Evolutionary conservation across 2,888 invertebrate genomes (phyloP).

Genomic region (Brachyptera risi): DNA sequence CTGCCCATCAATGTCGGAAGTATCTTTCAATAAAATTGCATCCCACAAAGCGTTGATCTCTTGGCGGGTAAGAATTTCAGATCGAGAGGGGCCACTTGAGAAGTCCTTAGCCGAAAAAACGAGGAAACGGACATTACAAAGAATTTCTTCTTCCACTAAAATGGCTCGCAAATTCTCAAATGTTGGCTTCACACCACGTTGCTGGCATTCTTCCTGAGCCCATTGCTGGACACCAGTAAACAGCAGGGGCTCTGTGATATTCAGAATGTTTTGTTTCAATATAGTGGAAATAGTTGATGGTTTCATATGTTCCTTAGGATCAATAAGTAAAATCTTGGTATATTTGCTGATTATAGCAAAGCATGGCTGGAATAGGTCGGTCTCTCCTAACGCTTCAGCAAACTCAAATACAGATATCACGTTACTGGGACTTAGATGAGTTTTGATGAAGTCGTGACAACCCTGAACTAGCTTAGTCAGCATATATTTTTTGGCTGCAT

Average conservation of each 20-base stretch:
- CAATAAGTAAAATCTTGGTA: neutral
- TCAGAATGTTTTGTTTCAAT: slow-evolving; percentile 50
- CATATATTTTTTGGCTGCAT: slow-evolving; percentile 63
- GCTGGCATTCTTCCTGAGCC: slow-evolving; percentile 52
- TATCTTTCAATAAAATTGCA: neutral
- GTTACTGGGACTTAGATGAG: slow-evolving; percentile 55
- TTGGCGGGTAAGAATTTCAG: slow-evolving; percentile 25
- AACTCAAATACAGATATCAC: slow-evolving; percentile 57
- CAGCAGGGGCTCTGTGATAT: slow-evolving; percentile 52
- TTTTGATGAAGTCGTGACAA: slow-evolving; percentile 53
- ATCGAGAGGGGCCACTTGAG: slow-evolving; percentile 40
- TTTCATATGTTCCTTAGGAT: slow-evolving; percentile 48
- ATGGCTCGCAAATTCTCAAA: slow-evolving; percentile 48
- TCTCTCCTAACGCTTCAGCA: slow-evolving; percentile 56
- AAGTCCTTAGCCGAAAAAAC: slow-evolving; percentile 43
- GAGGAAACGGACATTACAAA: slow-evolving; percentile 49
- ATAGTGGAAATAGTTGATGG: slow-evolving; percentile 49
- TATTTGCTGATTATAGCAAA: neutral
- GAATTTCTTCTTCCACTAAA: slow-evolving; percentile 47
- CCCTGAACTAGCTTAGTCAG: slow-evolving; percentile 43
- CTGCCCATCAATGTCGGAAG: neutral
- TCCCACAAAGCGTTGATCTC: slow-evolving; percentile 23
- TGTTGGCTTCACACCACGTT: slow-evolving; percentile 44
- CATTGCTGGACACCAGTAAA: slow-evolving; percentile 53
- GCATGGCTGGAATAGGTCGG: slow-evolving; percentile 49